These are phyloP conservation scores for Parapristionchus giblindavisi DNA, from an alignment of 2,888 invertebrate genomes.

Conservation along the genomic window DNA sequence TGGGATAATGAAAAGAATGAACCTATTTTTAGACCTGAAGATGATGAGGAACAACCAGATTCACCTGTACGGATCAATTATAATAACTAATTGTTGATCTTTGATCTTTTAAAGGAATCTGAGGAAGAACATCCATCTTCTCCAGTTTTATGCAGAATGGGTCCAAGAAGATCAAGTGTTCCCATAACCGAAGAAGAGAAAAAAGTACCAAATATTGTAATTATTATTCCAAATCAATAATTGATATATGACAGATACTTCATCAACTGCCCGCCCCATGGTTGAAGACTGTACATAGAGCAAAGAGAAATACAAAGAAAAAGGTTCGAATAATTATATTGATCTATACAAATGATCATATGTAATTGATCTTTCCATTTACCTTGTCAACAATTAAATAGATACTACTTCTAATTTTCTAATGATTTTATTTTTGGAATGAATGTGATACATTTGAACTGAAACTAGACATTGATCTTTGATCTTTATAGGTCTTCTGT, in stretches of 20 bases:
- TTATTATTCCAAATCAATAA: too few species aligned
- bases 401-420: too few species aligned
- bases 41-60: neutral
- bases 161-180: neutral
- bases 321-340: conserved; percentile 25
- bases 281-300: conserved; percentile 37
- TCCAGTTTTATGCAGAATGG: neutral
- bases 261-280: conserved; percentile 18
- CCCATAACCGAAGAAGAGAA: conserved; percentile 23
- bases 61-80: too few species aligned
- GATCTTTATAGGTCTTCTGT: conserved; percentile 29
- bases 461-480: conserved; percentile 1
- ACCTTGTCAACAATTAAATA: too few species aligned
- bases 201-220: neutral
- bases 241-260: neutral
- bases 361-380: neutral
- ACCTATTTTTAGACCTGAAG: neutral
- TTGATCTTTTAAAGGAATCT: neutral
- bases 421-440: too few species aligned
- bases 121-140: conserved; percentile 2
- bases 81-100: conserved; percentile 2
- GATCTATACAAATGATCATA: neutral
- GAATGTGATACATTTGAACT: too few species aligned
- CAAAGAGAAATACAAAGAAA: conserved; percentile 38
- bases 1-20: neutral